Percentiles rank a stretch among this genome's conserved stretches.
Conservation (phyloP, 2,113 vertebrate genomes). For the Phrynosoma blainvillii region DNA sequence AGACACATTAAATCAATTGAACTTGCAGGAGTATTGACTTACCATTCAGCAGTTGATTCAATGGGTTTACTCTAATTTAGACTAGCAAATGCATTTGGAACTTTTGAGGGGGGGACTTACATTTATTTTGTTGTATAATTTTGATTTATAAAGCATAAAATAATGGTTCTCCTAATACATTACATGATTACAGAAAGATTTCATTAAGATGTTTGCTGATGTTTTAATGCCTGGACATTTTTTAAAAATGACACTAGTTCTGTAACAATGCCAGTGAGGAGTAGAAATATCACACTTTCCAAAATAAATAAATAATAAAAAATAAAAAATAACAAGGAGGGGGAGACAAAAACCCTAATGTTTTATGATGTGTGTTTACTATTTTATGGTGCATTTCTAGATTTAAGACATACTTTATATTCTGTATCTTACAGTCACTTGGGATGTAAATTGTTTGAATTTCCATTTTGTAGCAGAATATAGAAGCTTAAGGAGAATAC, state of each 20-base stretch:
- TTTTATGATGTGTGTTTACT: background rate
- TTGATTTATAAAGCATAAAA: constrained; percentile 33
- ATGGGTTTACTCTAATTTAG: too few species aligned
- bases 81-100: too few species aligned
- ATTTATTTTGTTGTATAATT: background rate
- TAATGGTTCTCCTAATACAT: background rate
- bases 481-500: background rate
- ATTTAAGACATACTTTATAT: background rate
- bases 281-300: background rate
- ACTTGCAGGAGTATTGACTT: too few species aligned
- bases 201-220: background rate
- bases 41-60: too few species aligned
- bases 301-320: background rate
- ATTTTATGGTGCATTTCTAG: background rate
- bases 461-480: background rate
- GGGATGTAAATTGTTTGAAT: background rate
- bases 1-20: too few species aligned
- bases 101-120: too few species aligned
- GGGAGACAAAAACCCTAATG: background rate
- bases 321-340: too few species aligned
- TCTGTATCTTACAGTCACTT: background rate
- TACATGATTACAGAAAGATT: background rate
- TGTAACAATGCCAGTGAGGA: background rate
- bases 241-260: background rate
- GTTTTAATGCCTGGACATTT: background rate